phyloP scores from a whole-genome alignment of 2,797 vertebrate species.

The Semotilus atromaculatus region DNA sequence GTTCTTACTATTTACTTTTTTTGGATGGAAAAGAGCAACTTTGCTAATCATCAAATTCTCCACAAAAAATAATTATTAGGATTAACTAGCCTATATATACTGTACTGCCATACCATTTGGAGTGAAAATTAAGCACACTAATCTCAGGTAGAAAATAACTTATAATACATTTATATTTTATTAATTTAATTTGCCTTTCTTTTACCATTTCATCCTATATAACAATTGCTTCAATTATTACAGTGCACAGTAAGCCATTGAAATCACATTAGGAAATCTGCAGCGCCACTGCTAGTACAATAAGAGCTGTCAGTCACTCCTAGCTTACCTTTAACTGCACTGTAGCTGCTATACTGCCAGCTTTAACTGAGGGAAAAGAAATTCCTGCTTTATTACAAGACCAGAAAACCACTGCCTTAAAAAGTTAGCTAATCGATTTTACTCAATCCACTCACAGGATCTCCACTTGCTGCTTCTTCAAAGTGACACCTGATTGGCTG shows the following conservation, averaged over 20 bases:
- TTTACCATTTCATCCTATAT: neutral
- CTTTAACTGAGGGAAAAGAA: neutral
- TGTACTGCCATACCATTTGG: neutral
- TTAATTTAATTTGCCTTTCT: slow-evolving; percentile 6
- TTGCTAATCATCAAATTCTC: neutral
- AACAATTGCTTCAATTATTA: neutral
- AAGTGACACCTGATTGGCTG: slow-evolving; percentile 1
- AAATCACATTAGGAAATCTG: neutral
- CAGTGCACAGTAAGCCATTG: neutral
- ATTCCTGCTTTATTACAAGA: neutral
- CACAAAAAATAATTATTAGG: neutral
- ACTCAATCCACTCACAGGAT: neutral
- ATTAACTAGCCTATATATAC: too few species aligned
- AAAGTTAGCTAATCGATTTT: neutral
- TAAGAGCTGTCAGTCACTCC: slow-evolving; percentile 15
- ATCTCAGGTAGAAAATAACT: neutral
- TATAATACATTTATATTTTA: neutral
- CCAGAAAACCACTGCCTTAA: neutral
- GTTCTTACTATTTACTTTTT: neutral
- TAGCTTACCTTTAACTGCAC: neutral
- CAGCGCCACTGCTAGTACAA: neutral
- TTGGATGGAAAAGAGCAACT: neutral
- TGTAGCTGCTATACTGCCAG: neutral
- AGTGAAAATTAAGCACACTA: neutral
- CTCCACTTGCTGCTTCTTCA: neutral